Base-by-base conservation (phyloP, 2,888 invertebrate species). In the Drosophila anomalata region DNA sequence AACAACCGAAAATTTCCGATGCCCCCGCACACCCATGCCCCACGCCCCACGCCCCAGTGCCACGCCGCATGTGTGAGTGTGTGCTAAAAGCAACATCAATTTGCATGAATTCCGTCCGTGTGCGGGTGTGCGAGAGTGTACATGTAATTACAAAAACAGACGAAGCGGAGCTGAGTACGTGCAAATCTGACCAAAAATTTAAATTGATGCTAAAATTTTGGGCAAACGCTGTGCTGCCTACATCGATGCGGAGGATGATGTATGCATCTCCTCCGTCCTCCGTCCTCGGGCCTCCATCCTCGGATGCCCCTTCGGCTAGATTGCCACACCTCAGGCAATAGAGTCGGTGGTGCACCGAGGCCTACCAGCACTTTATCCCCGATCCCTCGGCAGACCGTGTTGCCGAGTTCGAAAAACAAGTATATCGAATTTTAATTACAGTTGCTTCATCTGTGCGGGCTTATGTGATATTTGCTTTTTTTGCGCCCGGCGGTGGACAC, bases 401-500 rank as follows among this genome's bases (percentile, higher is more conserved):
- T 81, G 79, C 68, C 8, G 33, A 36, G 36, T 36, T 36, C 14
- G 36, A 76, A 87, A 88, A 86, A 88, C 85, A 86, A 86, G 88
- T 85, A 88, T 86, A 86, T 86, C 87, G 85, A 88, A 87, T 86
- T 86, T 86, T 86, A 86, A 86, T 86, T 88, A 88, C 85, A 86
- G 88, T 88, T 86, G 76, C 85, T 75, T 87, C 79, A 58, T 71
- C 72, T 67, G 79, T 66, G 70, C 57, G 39, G 62, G 55, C 63
- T 57, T 42, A 61, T 60, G 56, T 69, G 60, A 48, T 59, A 55
- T 73, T 54, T 68, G 73, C 56, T 54, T 76, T 80, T 83, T 73
- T 69, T 62, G 69, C 53, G 39, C 77, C 70, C 54, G 72, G 54
- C 50, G 72, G 58, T 70, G 70, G 68, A 71, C 77, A 80, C 66